Percentiles rank a stretch among this genome's conserved stretches.
Conservation (phyloP, 1,140 invertebrate species). For the Portunus trituberculatus region DNA sequence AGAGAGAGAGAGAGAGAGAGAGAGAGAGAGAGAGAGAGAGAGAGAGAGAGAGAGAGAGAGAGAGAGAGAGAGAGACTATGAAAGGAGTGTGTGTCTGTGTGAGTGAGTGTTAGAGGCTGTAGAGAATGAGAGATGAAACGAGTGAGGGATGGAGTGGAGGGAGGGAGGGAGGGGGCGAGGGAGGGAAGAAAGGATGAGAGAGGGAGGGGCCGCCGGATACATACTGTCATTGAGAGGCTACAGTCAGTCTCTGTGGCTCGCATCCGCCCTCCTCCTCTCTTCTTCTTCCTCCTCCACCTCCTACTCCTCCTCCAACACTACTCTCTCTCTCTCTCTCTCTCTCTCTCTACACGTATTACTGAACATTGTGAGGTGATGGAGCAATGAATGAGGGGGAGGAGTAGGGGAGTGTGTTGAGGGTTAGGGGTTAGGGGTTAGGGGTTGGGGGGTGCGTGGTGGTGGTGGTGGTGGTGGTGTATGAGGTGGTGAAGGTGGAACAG, state of each 20-base stretch:
- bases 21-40: constrained; percentile 49
- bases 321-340: not conserved
- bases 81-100: not conserved
- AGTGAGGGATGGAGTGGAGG: not conserved
- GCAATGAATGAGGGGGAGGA: not conserved
- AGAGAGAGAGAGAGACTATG: constrained; percentile 14
- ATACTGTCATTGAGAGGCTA: constrained; percentile 42
- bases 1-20: constrained; percentile 35
- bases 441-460: too few relatives aligned
- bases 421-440: too few relatives aligned
- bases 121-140: constrained; percentile 12
- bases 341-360: not conserved
- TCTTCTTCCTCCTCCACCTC: not conserved
- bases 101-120: not conserved
- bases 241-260: constrained; percentile 36
- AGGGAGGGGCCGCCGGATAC: constrained; percentile 45
- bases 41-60: constrained; percentile 21
- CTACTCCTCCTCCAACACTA: not conserved
- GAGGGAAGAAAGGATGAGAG: not conserved
- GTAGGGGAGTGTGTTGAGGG: too few relatives aligned
- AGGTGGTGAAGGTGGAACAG: too few relatives aligned
- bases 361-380: not conserved
- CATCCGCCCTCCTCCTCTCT: not conserved
- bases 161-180: too few relatives aligned
- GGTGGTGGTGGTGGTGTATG: too few relatives aligned